phyloP scores from a whole-genome alignment of 2,888 invertebrate genomes.

The Eugnorisma glareosa region DNA sequence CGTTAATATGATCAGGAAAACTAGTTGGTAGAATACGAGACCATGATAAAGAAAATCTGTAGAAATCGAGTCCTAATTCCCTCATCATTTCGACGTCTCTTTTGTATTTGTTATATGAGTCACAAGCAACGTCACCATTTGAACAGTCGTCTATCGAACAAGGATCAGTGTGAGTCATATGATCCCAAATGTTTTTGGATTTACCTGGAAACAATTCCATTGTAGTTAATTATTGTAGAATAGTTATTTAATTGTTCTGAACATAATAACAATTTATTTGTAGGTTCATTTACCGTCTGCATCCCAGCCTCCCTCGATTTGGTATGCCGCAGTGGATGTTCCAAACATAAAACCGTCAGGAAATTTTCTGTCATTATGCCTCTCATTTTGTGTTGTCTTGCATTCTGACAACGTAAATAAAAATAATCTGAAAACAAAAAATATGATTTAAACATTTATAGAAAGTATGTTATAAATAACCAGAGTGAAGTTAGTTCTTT shows the following conservation, averaged over 20 bases:
- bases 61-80: slow-evolving; percentile 86
- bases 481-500: not conserved
- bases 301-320: slow-evolving; percentile 76
- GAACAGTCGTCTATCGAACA: slow-evolving; percentile 87
- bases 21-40: slow-evolving; percentile 91
- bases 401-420: slow-evolving; percentile 22
- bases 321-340: slow-evolving; percentile 72
- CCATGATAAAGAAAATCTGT: slow-evolving; percentile 92
- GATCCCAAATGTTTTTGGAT: slow-evolving; percentile 92
- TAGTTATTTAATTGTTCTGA: not conserved
- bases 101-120: slow-evolving; percentile 91
- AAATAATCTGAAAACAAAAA: slow-evolving; percentile 24
- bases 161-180: slow-evolving; percentile 84
- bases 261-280: not conserved
- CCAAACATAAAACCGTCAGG: slow-evolving; percentile 68
- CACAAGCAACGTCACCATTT: slow-evolving; percentile 91
- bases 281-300: slow-evolving; percentile 66
- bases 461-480: not conserved
- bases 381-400: slow-evolving; percentile 9
- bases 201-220: slow-evolving; percentile 80
- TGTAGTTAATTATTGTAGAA: not conserved
- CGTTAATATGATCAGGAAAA: slow-evolving; percentile 88
- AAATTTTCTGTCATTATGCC: slow-evolving; percentile 32
- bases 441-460: not conserved
- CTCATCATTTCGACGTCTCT: slow-evolving; percentile 88